A percentile compares a stretch with the other conserved stretches of the same genome.
These are phyloP conservation scores for Callyntrura guangdongensis DNA, from an alignment of 2,888 invertebrate genomes.

Conservation along the genomic window DNA sequence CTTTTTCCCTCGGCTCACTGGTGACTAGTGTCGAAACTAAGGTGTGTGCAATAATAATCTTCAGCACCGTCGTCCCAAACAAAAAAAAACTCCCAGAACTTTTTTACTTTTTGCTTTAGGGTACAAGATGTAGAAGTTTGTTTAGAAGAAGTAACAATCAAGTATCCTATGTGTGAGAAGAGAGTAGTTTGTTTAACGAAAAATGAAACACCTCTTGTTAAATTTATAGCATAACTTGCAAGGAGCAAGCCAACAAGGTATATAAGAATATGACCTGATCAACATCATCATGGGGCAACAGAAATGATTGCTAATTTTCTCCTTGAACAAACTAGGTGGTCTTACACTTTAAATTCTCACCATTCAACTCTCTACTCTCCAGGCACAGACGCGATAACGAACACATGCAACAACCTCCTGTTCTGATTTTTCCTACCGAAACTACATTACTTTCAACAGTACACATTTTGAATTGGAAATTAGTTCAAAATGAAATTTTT, in stretches of 20 bases:
- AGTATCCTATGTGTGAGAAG: conserved; percentile 18
- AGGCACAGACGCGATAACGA: not conserved
- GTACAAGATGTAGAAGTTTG: conserved; percentile 11
- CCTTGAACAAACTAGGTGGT: conserved; percentile 63
- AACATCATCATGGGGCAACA: conserved; percentile 37
- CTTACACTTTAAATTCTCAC: conserved; percentile 25
- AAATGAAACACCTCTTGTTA: conserved; percentile 51
- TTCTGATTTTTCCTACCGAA: conserved; percentile 1
- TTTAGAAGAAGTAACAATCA: conserved; percentile 19
- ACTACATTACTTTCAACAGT: not conserved
- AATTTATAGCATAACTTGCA: conserved; percentile 53
- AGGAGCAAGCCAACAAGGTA: not conserved
- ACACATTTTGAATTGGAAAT: conserved; percentile 7
- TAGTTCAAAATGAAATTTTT: not conserved
- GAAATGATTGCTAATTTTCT: conserved; percentile 67
- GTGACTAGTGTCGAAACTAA: conserved; percentile 42
- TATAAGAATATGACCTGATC: not conserved
- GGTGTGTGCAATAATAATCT: conserved; percentile 59
- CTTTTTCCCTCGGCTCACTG: not conserved
- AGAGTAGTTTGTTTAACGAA: conserved; percentile 27
- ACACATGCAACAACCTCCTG: not conserved
- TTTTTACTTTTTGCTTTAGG: not conserved
- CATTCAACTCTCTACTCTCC: not conserved
- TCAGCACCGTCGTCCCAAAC: conserved; percentile 19
- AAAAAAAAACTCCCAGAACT: conserved; percentile 40